These are phyloP conservation scores for Trachelus stipa DNA, from an alignment of 2,888 invertebrate species.

Conservation along the genomic window DNA sequence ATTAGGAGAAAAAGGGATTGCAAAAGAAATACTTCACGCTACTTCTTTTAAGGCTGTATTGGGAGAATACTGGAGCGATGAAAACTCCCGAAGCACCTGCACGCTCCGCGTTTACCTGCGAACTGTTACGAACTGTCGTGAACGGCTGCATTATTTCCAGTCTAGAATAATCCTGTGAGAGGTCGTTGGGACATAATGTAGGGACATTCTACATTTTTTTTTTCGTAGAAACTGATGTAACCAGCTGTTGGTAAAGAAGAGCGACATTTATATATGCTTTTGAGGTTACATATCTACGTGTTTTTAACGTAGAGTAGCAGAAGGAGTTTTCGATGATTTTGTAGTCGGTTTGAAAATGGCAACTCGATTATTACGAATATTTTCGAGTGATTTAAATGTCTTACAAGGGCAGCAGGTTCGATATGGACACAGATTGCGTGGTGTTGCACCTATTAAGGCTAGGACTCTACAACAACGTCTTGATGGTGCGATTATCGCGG, in stretches of 20 bases:
- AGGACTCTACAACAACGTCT: conserved; percentile 77
- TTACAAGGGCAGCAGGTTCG: conserved; percentile 40
- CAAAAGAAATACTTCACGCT: background rate
- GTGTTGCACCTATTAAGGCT: conserved; percentile 79
- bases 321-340: background rate
- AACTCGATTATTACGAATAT: conserved; percentile 32
- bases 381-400: conserved; percentile 29
- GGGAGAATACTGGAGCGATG: no score
- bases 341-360: conserved; percentile 25
- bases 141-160: background rate
- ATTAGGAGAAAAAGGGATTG: background rate
- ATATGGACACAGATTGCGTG: conserved; percentile 72
- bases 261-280: background rate
- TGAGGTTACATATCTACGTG: background rate
- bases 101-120: conserved; percentile 17
- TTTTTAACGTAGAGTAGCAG: background rate
- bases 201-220: background rate
- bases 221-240: background rate
- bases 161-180: background rate
- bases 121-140: conserved; percentile 12
- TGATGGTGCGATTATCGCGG: conserved; percentile 69
- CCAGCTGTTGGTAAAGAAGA: background rate
- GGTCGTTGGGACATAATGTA: conserved; percentile 8
- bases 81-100: background rate
- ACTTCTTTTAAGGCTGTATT: background rate